Percentiles rank a stretch among this genome's conserved stretches.
These are phyloP conservation scores for Enteromius argenteus DNA, from an alignment of 2,797 vertebrate genomes.

Conservation along the genomic window DNA sequence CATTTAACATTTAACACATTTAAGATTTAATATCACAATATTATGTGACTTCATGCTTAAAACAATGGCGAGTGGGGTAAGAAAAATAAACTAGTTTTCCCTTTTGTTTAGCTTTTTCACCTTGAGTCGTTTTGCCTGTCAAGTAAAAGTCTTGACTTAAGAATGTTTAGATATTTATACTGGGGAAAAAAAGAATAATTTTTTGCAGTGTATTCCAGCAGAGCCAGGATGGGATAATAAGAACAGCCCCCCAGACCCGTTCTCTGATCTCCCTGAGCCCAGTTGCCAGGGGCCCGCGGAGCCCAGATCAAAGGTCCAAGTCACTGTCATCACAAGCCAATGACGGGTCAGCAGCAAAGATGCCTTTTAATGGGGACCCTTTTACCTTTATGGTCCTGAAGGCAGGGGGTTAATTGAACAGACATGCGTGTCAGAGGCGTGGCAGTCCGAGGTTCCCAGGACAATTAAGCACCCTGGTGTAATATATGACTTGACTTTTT, in stretches of 20 bases:
- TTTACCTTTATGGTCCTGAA: conserved; percentile 61
- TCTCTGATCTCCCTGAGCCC: conserved; percentile 48
- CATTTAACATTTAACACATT: background rate
- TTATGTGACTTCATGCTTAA: background rate
- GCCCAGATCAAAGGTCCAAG: conserved; percentile 68
- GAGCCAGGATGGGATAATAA: conserved; percentile 39
- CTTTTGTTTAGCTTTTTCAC: background rate
- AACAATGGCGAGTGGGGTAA: background rate
- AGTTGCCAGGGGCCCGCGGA: conserved; percentile 53
- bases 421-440: conserved; percentile 59
- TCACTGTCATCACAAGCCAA: conserved; percentile 63
- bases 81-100: background rate
- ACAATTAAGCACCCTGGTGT: conserved; percentile 51
- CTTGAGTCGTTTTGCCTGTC: background rate
- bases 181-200: background rate
- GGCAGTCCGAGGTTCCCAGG: conserved; percentile 58
- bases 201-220: conserved; percentile 41
- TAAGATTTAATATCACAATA: background rate
- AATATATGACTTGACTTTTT: conserved; percentile 49
- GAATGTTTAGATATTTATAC: background rate
- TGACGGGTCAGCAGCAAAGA: conserved; percentile 61
- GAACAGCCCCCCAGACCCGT: conserved; percentile 19
- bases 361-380: conserved; percentile 64
- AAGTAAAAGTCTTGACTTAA: background rate
- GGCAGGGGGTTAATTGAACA: conserved; percentile 64